Evolutionary conservation across 1,140 invertebrate species (phyloP).

Genomic region (Cardiocondyla obscurior): DNA sequence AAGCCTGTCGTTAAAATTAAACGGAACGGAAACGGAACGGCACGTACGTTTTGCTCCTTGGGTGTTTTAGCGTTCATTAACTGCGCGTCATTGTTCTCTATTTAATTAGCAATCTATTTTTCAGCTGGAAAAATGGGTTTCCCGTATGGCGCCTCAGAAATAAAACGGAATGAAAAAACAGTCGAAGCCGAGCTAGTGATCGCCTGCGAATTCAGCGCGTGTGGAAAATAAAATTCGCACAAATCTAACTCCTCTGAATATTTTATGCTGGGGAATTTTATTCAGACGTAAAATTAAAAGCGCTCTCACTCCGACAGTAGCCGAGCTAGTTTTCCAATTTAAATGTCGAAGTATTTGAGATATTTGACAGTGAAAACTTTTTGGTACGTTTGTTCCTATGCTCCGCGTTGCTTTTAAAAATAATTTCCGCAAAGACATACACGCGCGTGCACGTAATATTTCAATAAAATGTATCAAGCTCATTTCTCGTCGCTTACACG

Average conservation of each 20-base stretch:
- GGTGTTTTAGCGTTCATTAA: not conserved
- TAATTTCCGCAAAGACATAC: slow-evolving; percentile 25
- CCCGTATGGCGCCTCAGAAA: not conserved
- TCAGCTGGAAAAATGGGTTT: slow-evolving; percentile 15
- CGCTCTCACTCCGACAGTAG: not conserved
- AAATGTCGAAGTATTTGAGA: slow-evolving; percentile 38
- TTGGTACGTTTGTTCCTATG: not conserved
- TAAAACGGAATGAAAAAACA: slow-evolving; percentile 34
- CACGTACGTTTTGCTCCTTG: not conserved
- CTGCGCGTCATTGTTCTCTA: not conserved
- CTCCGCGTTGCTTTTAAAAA: slow-evolving; percentile 8
- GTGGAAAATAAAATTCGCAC: slow-evolving; percentile 28
- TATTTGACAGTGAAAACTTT: slow-evolving; percentile 26
- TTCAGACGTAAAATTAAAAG: slow-evolving; percentile 39
- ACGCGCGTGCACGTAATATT: not conserved
- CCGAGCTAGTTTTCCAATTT: slow-evolving; percentile 35
- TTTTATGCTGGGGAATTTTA: slow-evolving; percentile 51
- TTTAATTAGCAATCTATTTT: slow-evolving; percentile 42
- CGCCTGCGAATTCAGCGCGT: slow-evolving; percentile 35
- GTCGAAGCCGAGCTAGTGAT: slow-evolving; percentile 32
- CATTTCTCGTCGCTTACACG: no score
- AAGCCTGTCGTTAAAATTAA: not conserved
- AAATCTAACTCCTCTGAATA: slow-evolving; percentile 47
- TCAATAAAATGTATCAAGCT: not conserved
- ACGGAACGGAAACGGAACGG: not conserved